Evolutionary conservation across 2,113 vertebrate genomes (phyloP), one percentile per base, ranked within the genome.

Genomic region (Notiomystis cincta): DNA sequence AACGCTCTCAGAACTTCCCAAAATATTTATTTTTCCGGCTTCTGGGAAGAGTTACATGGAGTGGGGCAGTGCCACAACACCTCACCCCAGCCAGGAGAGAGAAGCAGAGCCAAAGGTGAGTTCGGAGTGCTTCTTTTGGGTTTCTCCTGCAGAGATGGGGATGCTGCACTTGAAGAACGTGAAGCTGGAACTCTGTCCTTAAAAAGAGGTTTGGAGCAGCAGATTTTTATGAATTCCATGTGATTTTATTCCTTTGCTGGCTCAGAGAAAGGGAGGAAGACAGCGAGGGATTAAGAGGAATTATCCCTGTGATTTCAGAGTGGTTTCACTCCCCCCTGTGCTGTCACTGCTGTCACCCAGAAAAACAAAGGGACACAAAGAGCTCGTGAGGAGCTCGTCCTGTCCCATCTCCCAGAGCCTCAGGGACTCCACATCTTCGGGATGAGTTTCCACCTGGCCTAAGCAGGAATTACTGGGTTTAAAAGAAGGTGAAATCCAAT

Each of bases 61-160:
- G n/a, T n/a, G n/a, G n/a, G n/a, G n/a, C n/a, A n/a, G n/a, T n/a
- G n/a, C n/a, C n/a, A n/a, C 65, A 50, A 8, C 65, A 12, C 13
- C 16, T 71, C 1, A 0, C 3, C 7, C n/a, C 8, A 4, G 5
- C 11, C 1, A 30, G 45, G 54, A 47, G 24, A 35, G 15, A 61
- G 25, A 22, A 72, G 66, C 65, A 31, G 56, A 66, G 44, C 54
- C 76, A 2, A 50, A 51, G 10, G 16, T 37, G 84, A 56, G n/a
- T 38, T 64, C 44, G 28, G 48, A 23, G 31, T 4, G 2, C 30
- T 58, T 30, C 6, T n/a, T 51, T 87, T 24, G 56, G 38, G 54
- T 83, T 76, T 65, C 28, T 90, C 62, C 54, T 37, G 1, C 16
- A 10, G 5, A 2, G 58, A 73, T 17, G 60, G 90, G 47, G 38